A percentile compares a stretch with the other conserved stretches of the same genome.
Evolutionary conservation across 2,888 invertebrate species (phyloP).

Genomic region (Rugalucina vietnamica): DNA sequence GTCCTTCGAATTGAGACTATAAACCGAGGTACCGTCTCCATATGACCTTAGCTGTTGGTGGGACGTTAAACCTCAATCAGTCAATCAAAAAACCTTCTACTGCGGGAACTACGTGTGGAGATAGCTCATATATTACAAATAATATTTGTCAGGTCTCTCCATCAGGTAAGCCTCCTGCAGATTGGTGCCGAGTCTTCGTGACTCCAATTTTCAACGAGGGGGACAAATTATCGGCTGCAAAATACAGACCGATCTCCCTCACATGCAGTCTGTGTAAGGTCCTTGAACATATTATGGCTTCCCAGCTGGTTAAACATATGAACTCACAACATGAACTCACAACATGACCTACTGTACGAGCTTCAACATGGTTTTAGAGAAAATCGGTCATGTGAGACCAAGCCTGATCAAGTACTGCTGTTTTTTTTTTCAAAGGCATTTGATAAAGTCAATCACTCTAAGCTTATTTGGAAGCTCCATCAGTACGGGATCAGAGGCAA

Average conservation of each 20-base stretch:
- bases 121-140: neutral
- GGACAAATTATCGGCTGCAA: constrained; percentile 17
- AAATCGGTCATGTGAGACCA: constrained; percentile 26
- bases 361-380: constrained; percentile 27
- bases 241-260: constrained; percentile 22
- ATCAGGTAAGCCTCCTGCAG: neutral
- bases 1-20: too few species aligned
- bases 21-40: too few species aligned
- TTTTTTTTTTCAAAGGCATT: too few species aligned
- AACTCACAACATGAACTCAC: too few species aligned
- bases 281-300: constrained; percentile 28
- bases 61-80: too few species aligned
- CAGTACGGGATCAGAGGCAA: too few species aligned
- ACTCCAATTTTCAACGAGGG: constrained; percentile 23
- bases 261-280: too few species aligned
- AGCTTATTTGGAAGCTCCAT: too few species aligned
- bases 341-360: constrained; percentile 22
- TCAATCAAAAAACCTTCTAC: too few species aligned
- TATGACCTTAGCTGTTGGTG: too few species aligned
- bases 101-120: neutral
- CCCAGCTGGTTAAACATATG: constrained; percentile 24
- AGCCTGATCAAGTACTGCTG: too few species aligned
- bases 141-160: neutral
- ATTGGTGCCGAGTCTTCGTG: constrained; percentile 25
- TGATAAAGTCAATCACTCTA: too few species aligned